Conservation (phyloP, 2,888 invertebrate species). For the Phymatocera aterrima region DNA sequence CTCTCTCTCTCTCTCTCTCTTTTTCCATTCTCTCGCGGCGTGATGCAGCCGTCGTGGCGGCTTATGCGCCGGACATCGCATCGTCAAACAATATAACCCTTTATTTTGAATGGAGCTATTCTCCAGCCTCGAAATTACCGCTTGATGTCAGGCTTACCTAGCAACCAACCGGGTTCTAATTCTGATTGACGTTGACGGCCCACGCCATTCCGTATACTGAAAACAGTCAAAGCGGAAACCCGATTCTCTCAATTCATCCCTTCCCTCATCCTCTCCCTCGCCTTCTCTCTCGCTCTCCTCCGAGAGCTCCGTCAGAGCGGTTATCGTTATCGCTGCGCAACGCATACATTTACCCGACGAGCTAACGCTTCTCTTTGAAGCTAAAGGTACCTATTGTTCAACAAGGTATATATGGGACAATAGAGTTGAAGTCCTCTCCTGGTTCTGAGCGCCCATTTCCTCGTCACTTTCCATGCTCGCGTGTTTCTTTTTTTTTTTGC, state of each 20-base stretch:
- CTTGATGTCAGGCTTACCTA: constrained; percentile 59
- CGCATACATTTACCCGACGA: neutral
- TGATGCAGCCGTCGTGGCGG: neutral
- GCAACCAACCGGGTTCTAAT: neutral
- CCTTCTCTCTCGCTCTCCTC: neutral
- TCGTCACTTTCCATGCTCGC: neutral
- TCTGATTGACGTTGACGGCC: constrained; percentile 69
- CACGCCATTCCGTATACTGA: constrained; percentile 58
- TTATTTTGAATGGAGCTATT: constrained; percentile 40
- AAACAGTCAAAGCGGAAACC: constrained; percentile 65
- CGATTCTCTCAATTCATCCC: too few relatives aligned
- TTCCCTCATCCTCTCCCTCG: too few relatives aligned
- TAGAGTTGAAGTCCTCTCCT: neutral
- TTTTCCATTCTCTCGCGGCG: too few relatives aligned
- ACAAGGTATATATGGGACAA: neutral
- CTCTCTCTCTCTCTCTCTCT: too few relatives aligned
- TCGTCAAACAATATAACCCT: constrained; percentile 48
- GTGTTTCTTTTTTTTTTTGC: constrained; percentile 31
- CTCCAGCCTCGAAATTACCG: constrained; percentile 64
- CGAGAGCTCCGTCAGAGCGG: neutral
- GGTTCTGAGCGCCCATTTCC: neutral
- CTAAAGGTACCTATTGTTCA: constrained; percentile 25
- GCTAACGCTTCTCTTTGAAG: constrained; percentile 24
- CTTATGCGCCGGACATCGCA: neutral
- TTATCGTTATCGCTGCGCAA: constrained; percentile 31